phyloP scores from a whole-genome alignment of 2,797 vertebrate genomes.

The Mormyrus hasselquistii region DNA sequence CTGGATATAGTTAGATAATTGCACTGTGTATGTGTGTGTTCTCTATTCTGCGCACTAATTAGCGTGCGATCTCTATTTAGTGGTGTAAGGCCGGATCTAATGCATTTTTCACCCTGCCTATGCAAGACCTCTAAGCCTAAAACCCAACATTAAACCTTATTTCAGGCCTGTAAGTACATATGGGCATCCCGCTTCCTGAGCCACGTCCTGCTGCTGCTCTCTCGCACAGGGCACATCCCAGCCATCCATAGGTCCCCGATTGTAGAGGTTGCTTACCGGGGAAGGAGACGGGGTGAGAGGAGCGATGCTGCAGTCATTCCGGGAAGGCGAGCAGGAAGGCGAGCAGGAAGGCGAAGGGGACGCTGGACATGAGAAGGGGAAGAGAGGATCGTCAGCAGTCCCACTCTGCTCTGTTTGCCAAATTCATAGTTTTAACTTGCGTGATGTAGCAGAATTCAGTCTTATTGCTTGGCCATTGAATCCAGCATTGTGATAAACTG shows the following conservation, averaged over 20 bases:
- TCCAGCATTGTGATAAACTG: neutral
- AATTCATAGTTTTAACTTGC: neutral
- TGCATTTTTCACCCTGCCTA: conserved; percentile 10
- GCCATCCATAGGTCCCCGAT: neutral
- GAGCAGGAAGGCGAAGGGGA: conserved; percentile 63
- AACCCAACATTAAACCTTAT: conserved; percentile 18
- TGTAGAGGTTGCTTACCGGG: conserved; percentile 58
- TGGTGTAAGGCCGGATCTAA: conserved; percentile 10
- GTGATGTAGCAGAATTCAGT: neutral
- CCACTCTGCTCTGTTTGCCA: neutral
- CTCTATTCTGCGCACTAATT: neutral
- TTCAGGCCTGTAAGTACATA: conserved; percentile 35
- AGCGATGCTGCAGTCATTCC: conserved; percentile 81
- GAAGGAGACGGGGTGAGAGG: conserved; percentile 85
- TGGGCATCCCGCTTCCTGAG: neutral
- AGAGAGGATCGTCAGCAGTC: neutral
- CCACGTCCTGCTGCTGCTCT: conserved; percentile 11
- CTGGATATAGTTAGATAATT: neutral
- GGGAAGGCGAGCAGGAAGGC: conserved; percentile 65
- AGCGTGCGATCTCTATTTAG: neutral
- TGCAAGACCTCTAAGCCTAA: conserved; percentile 21
- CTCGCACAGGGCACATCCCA: neutral
- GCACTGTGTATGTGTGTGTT: conserved; percentile 6
- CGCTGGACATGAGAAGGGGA: conserved; percentile 22
- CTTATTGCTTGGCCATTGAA: neutral